phyloP scores from a whole-genome alignment of 1,140 invertebrate genomes.

The Contarinia nasturtii region DNA sequence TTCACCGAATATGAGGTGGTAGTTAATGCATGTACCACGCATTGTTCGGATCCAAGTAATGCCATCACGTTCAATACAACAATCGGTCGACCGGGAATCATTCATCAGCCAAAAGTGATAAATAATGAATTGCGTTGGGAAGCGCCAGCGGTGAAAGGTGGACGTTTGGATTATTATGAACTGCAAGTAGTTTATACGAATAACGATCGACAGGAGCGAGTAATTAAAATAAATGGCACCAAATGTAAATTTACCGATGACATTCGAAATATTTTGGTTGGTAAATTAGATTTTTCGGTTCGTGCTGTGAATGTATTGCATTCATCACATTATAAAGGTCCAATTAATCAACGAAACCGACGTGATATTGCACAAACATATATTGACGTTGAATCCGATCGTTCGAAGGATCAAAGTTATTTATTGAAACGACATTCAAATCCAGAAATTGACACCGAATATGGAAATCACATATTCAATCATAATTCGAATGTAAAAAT shows the following conservation, averaged over 20 bases:
- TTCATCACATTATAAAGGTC: background rate
- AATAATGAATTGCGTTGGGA: conserved; percentile 33
- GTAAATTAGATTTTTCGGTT: conserved; percentile 9
- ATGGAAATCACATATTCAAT: no score
- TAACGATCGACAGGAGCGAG: background rate
- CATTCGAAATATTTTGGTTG: background rate
- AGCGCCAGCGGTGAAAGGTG: conserved; percentile 36
- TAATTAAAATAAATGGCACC: conserved; percentile 1
- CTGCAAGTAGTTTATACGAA: conserved; percentile 20
- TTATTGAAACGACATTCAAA: conserved; percentile 1
- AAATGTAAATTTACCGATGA: conserved; percentile 2
- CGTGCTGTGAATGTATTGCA: conserved; percentile 13
- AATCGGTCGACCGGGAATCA: conserved; percentile 35
- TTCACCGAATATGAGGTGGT: conserved; percentile 43
- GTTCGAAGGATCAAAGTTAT: background rate
- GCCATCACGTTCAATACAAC: conserved; percentile 29
- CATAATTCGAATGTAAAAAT: background rate
- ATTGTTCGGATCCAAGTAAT: conserved; percentile 32
- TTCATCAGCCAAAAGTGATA: conserved; percentile 27
- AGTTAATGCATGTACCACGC: conserved; percentile 49
- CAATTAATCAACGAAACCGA: background rate
- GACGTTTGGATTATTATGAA: conserved; percentile 37
- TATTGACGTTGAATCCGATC: no score
- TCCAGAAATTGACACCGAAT: background rate
- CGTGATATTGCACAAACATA: background rate